These are phyloP conservation scores for Hydrophis major DNA, from an alignment of 2,797 vertebrate species.

Conservation along the genomic window DNA sequence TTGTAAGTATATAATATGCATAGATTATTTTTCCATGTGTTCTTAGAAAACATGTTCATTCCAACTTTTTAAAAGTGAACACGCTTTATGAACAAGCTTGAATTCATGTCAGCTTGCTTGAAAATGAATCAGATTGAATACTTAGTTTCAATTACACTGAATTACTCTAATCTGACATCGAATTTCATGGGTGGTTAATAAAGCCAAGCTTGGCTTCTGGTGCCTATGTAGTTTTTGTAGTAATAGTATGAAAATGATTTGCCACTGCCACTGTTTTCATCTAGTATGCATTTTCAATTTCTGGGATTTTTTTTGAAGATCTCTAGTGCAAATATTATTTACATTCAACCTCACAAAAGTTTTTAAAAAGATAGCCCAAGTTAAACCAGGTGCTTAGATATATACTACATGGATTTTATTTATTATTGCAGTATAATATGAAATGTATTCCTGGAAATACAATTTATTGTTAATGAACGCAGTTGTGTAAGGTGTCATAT, in stretches of 20 bases:
- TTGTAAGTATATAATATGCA: constrained; percentile 77
- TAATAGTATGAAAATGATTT: not conserved
- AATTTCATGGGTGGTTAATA: not conserved
- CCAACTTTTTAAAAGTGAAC: not conserved
- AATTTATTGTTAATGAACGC: not conserved
- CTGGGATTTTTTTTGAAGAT: not conserved
- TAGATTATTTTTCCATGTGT: not conserved
- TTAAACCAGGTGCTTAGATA: not conserved
- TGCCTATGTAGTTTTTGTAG: not conserved
- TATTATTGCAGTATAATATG: not conserved
- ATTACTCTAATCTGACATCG: not conserved
- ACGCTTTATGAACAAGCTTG: not conserved
- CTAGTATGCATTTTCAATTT: not conserved
- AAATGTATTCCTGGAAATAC: not conserved
- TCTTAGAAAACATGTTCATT: not conserved
- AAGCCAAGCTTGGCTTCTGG: not conserved
- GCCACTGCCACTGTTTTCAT: not conserved
- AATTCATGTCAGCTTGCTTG: not conserved
- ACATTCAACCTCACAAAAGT: not conserved
- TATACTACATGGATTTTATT: not conserved
- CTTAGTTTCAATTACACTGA: not conserved
- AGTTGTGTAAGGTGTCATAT: not conserved
- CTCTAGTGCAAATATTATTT: not conserved
- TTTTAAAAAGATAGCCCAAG: not conserved
- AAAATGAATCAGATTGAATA: not conserved